Base-by-base conservation (phyloP, 2,888 invertebrate genomes). In the Megastigmus dorsalis region DNA sequence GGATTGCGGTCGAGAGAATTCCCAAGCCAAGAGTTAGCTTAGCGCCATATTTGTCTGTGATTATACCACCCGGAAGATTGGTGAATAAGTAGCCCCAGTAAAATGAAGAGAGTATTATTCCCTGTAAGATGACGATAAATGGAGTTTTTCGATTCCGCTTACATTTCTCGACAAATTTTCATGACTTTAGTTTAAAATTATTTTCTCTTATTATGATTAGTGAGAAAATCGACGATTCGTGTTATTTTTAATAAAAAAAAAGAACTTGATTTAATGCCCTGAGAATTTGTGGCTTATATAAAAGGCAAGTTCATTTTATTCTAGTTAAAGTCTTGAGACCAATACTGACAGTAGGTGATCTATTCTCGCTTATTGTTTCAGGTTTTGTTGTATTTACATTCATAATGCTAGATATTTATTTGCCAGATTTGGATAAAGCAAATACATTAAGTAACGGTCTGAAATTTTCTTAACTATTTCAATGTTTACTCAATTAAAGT, bases 51-150 rank as follows among this genome's bases (percentile, higher is more conserved):
- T 91, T 91, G 81, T 95, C 95, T 0, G 96, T 94, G 38, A 96
- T 84, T 59, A 94, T 89, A 70, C 95, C 96, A 52, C 95, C 96
- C 0, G 95, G 96, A 28, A 96, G 86, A 83, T 95, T 95, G 0
- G 95, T 95, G 0, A 95, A 75, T 0, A 95, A 92, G 88, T 96
- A 96, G 0, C 95, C 95, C 90, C 95, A 95, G 89, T 95, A 96
- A 87, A 96, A 96, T 0, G 95, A 92, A 59, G 94, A 93, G 2
- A 96, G 89, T 54, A 95, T 94, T 38, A 94, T 88, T 0, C 95
- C 95, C 89, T 95, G 70, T 18, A 33, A 10, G 26, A 28, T 38
- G 41, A 57, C n/a, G 6, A 2, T 2, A 18, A 23, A n/a, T n/a
- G n/a, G n/a, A n/a, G n/a, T n/a, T n/a, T n/a, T n/a, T n/a, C n/a